Conservation (phyloP, 2,797 vertebrate species). For the Cossypha heuglini region DNA sequence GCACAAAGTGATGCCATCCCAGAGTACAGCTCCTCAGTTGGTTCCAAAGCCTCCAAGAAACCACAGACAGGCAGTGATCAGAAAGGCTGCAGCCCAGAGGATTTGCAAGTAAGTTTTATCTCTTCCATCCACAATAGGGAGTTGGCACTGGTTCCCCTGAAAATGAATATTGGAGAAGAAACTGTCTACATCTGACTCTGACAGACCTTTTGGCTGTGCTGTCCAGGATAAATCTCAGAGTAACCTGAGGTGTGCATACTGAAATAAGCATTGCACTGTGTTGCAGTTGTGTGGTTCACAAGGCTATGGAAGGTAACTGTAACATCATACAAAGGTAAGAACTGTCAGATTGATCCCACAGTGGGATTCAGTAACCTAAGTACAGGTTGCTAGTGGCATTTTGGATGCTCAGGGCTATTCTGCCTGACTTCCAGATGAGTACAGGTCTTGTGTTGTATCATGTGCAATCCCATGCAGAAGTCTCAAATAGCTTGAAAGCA, state of each 20-base stretch:
- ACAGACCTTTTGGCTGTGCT: neutral
- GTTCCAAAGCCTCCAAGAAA: conserved; percentile 73
- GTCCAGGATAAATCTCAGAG: neutral
- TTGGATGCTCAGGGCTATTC: neutral
- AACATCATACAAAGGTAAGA: neutral
- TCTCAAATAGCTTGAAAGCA: neutral
- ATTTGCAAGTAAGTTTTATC: conserved; percentile 84
- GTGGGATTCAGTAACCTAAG: neutral
- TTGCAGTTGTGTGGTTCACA: neutral
- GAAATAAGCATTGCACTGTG: neutral
- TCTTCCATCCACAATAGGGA: neutral
- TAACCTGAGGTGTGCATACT: neutral
- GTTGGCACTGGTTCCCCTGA: neutral
- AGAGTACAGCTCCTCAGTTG: conserved; percentile 59
- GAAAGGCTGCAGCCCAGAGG: conserved; percentile 82
- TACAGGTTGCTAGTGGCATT: neutral
- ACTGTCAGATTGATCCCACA: neutral
- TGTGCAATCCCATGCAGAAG: neutral
- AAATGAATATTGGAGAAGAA: neutral
- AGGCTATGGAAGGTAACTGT: neutral
- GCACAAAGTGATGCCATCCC: conserved; percentile 69
- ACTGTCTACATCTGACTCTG: neutral
- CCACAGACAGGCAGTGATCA: conserved; percentile 76
- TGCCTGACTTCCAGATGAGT: neutral
- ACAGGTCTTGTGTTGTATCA: neutral